phyloP scores from a whole-genome alignment of 1,140 invertebrate genomes.

The Himalopsyche phryganea region DNA sequence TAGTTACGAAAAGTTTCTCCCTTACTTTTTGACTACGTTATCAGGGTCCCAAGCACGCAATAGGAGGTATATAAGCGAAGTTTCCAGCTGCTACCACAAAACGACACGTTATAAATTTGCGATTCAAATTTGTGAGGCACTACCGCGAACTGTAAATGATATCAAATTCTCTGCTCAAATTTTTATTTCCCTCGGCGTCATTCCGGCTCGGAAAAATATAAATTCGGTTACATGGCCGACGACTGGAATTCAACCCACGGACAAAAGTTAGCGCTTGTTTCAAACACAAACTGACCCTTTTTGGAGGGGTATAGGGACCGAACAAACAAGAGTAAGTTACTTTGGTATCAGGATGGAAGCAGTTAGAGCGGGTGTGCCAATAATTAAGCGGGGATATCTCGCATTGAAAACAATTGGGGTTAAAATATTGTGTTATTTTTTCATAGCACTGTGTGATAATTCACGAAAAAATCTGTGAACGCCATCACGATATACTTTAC shows the following conservation, averaged over 20 bases:
- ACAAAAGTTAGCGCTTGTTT: constrained; percentile 20
- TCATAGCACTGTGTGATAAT: too few species aligned
- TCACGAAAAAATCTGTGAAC: too few species aligned
- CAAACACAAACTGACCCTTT: constrained; percentile 30
- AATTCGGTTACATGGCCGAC: not conserved
- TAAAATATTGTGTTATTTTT: too few species aligned
- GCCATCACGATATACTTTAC: too few species aligned
- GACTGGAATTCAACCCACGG: constrained; percentile 16
- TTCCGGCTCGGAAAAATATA: constrained; percentile 4
- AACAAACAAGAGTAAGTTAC: constrained; percentile 19
- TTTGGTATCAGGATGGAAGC: constrained; percentile 1
- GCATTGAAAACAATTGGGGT: too few species aligned
- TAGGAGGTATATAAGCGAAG: constrained; percentile 5
- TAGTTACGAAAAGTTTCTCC: too few species aligned
- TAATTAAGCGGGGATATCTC: constrained; percentile 11
- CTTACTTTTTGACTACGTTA: not conserved
- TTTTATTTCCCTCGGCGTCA: constrained; percentile 13
- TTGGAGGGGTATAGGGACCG: constrained; percentile 11
- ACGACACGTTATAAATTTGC: constrained; percentile 28
- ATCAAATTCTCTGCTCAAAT: constrained; percentile 11
- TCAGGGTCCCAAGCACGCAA: constrained; percentile 2
- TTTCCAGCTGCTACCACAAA: constrained; percentile 11
- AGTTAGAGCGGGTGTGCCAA: constrained; percentile 17
- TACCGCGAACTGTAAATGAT: constrained; percentile 19
- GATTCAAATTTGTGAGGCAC: constrained; percentile 28